Evolutionary conservation across 1,140 invertebrate species (phyloP).

Genomic region (Bombus confusus): DNA sequence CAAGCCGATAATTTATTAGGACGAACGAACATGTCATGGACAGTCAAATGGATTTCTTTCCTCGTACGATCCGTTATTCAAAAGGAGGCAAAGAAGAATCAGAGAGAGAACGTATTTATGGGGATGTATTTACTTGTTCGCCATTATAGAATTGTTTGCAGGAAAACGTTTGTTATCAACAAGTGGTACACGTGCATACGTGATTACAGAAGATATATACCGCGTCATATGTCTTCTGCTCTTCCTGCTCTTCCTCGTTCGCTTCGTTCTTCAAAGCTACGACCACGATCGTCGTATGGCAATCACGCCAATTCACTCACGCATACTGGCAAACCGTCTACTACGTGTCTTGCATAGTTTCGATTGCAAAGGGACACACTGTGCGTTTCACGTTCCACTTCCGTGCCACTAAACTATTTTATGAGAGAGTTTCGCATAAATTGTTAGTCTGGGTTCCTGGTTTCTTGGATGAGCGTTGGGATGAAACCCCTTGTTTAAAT

Average conservation of each 20-base stretch:
- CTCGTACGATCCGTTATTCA: slow-evolving; percentile 8
- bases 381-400: slow-evolving; percentile 5
- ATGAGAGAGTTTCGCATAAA: neutral
- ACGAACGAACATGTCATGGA: neutral
- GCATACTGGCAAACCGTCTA: neutral
- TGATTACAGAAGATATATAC: slow-evolving; percentile 14
- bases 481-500: neutral
- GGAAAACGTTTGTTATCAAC: slow-evolving; percentile 27
- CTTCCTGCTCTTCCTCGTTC: slow-evolving; percentile 4
- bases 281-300: neutral
- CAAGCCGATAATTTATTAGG: slow-evolving; percentile 11
- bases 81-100: neutral
- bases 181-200: slow-evolving; percentile 20
- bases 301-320: slow-evolving; percentile 23
- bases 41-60: slow-evolving; percentile 14
- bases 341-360: slow-evolving; percentile 25
- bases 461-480: neutral
- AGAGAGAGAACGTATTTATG: slow-evolving; percentile 7
- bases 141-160: slow-evolving; percentile 15
- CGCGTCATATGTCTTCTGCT: slow-evolving; percentile 1
- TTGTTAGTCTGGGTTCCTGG: neutral
- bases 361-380: neutral
- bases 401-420: slow-evolving; percentile 13
- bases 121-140: slow-evolving; percentile 19
- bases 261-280: neutral